These are phyloP conservation scores for Ifrita kowaldi DNA, from an alignment of 2,113 vertebrate genomes.

Conservation along the genomic window DNA sequence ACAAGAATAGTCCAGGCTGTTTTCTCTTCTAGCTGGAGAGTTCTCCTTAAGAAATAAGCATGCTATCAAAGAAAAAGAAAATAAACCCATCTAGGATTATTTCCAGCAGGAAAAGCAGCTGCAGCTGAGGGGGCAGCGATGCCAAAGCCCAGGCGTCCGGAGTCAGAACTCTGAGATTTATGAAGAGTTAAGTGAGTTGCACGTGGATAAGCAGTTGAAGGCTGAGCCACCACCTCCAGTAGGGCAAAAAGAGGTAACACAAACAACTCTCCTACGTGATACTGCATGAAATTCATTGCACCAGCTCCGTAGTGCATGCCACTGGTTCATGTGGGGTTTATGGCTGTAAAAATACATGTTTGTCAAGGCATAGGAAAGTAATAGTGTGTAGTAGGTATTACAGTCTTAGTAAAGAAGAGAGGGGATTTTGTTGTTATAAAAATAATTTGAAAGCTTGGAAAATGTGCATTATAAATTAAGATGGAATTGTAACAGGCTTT, in stretches of 20 bases:
- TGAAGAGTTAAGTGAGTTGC: constrained; percentile 70
- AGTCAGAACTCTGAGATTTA: constrained; percentile 69
- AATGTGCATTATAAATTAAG: neutral
- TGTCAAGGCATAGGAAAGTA: neutral
- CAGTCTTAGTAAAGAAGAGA: neutral
- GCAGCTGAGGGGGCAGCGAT: constrained; percentile 57
- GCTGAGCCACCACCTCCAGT: constrained; percentile 39
- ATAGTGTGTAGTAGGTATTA: neutral
- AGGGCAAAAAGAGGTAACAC: constrained; percentile 70
- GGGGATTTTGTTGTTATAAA: neutral
- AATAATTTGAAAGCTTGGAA: neutral
- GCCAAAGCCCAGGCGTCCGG: constrained; percentile 56
- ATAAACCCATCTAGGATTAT: constrained; percentile 67
- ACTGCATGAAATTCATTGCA: constrained; percentile 50
- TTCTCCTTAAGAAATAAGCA: constrained; percentile 19
- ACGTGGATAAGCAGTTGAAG: constrained; percentile 64
- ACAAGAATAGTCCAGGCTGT: neutral
- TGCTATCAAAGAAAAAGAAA: constrained; percentile 34
- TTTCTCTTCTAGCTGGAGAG: constrained; percentile 20
- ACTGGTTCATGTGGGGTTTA: neutral
- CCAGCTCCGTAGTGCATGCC: constrained; percentile 35
- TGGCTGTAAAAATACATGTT: neutral
- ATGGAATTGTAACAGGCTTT: neutral
- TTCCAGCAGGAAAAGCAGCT: constrained; percentile 67
- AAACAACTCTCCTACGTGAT: constrained; percentile 37